Conservation (phyloP, 2,797 vertebrate genomes). For the Sebastes dallii region DNA sequence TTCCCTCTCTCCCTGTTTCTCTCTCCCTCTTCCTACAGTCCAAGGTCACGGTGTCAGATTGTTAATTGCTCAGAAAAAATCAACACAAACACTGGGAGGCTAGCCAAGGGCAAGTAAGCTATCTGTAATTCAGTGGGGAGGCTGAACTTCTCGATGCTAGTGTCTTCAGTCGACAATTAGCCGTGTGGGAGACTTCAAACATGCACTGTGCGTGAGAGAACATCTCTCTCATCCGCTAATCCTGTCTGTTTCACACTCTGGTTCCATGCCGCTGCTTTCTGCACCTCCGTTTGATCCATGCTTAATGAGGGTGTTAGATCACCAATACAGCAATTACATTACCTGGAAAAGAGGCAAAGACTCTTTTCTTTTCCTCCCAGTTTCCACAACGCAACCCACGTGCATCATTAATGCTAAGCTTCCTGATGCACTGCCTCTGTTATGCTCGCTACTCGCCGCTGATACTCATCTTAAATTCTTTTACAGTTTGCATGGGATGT, state of each 20-base stretch:
- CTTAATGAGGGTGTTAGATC: slow-evolving; percentile 79
- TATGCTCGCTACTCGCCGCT: slow-evolving; percentile 1
- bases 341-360: slow-evolving; percentile 63
- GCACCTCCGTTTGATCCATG: slow-evolving; percentile 73
- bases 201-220: slow-evolving; percentile 47
- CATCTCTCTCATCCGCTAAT: slow-evolving; percentile 73
- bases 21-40: slow-evolving; percentile 2
- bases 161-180: slow-evolving; percentile 66
- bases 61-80: slow-evolving; percentile 63
- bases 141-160: slow-evolving; percentile 52
- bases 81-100: slow-evolving; percentile 58
- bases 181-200: slow-evolving; percentile 70
- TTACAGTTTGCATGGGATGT: slow-evolving; percentile 16
- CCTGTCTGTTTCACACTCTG: slow-evolving; percentile 68
- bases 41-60: slow-evolving; percentile 62
- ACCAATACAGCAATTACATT: slow-evolving; percentile 71
- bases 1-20: background rate
- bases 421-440: slow-evolving; percentile 21
- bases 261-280: slow-evolving; percentile 57
- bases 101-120: slow-evolving; percentile 57
- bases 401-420: slow-evolving; percentile 48
- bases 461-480: slow-evolving; percentile 24
- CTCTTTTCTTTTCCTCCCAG: slow-evolving; percentile 28
- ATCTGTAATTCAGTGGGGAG: slow-evolving; percentile 62
- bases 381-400: slow-evolving; percentile 40